These are phyloP conservation scores for Merops nubicus DNA, from an alignment of 2,113 vertebrate genomes.

Conservation along the genomic window DNA sequence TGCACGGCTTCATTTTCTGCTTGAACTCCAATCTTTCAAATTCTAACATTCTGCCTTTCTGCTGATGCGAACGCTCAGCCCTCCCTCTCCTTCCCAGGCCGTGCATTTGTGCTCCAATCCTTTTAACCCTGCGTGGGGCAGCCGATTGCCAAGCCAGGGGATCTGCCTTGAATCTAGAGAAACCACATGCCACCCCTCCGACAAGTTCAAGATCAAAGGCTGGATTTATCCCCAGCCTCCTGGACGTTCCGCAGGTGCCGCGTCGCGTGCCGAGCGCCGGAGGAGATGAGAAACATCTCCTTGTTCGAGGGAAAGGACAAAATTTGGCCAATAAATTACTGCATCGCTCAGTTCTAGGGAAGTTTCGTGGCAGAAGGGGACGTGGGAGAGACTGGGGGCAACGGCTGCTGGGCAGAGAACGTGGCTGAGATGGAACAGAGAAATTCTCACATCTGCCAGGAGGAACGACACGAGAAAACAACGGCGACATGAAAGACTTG, in stretches of 20 bases:
- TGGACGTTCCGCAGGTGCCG: background rate
- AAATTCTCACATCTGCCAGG: background rate
- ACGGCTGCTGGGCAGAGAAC: background rate
- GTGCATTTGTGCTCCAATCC: background rate
- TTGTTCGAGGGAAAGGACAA: background rate
- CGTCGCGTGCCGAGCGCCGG: fast-evolving
- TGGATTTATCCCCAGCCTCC: fast-evolving
- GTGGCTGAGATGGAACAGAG: background rate
- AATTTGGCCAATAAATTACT: background rate
- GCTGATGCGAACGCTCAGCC: background rate
- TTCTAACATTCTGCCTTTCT: background rate
- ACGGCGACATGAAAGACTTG: conserved; percentile 37
- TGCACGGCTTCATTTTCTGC: background rate
- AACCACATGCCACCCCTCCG: background rate
- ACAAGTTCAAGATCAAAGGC: background rate
- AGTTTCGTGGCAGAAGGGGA: background rate
- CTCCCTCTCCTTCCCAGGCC: fast-evolving
- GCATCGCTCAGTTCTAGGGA: background rate
- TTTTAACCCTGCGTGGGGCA: background rate
- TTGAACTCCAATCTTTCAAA: background rate
- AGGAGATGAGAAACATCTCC: background rate
- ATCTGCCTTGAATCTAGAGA: background rate
- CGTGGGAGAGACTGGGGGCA: fast-evolving
- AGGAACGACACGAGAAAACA: background rate
- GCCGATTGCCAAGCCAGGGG: background rate